phyloP scores from a whole-genome alignment of 1,140 invertebrate species.

The Drosophila bocki region DNA sequence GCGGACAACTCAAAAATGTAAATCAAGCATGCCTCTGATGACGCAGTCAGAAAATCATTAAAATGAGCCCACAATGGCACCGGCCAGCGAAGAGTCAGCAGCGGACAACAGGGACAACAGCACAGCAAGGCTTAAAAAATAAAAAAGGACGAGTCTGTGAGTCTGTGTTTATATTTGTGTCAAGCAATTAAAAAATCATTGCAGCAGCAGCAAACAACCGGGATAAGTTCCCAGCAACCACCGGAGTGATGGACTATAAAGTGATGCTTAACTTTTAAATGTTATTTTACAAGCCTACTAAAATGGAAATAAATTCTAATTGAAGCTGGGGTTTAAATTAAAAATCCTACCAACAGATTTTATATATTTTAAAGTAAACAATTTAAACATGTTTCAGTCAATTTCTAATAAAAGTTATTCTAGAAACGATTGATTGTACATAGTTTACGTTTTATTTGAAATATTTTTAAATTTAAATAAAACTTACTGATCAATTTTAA shows the following conservation, averaged over 20 bases:
- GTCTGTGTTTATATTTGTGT: conserved; percentile 58
- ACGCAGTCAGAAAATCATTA: conserved; percentile 58
- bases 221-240: conserved; percentile 3
- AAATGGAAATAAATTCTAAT: neutral
- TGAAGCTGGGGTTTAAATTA: neutral
- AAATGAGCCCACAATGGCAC: conserved; percentile 53
- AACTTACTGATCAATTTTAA: neutral
- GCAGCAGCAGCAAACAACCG: conserved; percentile 44
- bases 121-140: conserved; percentile 4
- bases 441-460: too few species aligned
- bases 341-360: neutral
- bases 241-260: neutral
- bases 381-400: neutral
- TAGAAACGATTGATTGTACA: too few species aligned
- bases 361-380: neutral
- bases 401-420: neutral
- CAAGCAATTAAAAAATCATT: conserved; percentile 65
- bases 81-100: conserved; percentile 26
- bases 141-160: conserved; percentile 31
- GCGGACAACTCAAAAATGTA: conserved; percentile 57
- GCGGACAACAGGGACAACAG: conserved; percentile 19
- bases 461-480: too few species aligned
- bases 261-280: neutral
- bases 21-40: conserved; percentile 59
- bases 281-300: neutral